Evolutionary conservation across 1,140 invertebrate species (phyloP), one percentile per base, ranked within the genome.

Genomic region (Drosophila willistoni): DNA sequence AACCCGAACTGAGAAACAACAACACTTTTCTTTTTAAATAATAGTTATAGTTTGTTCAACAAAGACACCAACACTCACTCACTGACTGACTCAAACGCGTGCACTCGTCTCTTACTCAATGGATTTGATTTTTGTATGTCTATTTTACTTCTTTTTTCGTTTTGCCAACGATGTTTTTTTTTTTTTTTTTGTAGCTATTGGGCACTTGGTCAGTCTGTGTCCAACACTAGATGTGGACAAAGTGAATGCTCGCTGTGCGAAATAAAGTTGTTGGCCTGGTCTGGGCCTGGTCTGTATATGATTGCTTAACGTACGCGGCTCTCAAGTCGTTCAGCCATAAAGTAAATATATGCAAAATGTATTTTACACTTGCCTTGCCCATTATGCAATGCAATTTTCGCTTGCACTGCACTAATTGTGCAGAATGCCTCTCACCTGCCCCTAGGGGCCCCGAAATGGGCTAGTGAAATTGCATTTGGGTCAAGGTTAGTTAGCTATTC

Each of bases 1-100:
- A 83, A 57, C 12, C 10, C 17, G 56, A 68, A 60, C 69, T 68
- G 39, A 57, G 9, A 47, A 55, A 59, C 25, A 56, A 62, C 69
- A 68, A 81, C 66, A 89, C 70, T 87, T 80, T 89, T 83, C 79
- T 80, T 87, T 85, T 86, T 70, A 77, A 51, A 51, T 51, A 51
- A 84, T 72, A 78, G 77, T 77, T 59, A 61, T 56, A 71, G 66
- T 59, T 77, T 39, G 68, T 61, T 33, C 61, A 42, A 29, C 47
- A 65, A 42, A 47, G 44, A 65, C 55, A 47, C 13, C 47, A 54
- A 62, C 60, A 68, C 29, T 61, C 42, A 71, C 64, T 63, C 60
- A 65, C 54, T 34, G 10, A 65, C 54, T 34, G 10, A 29, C 29
- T 29, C 29, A 29, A 10, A 51, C 34, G 39, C n/a, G 42, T 10